Conservation (phyloP, 1,140 invertebrate species). For the Drosophila dunni region DNA sequence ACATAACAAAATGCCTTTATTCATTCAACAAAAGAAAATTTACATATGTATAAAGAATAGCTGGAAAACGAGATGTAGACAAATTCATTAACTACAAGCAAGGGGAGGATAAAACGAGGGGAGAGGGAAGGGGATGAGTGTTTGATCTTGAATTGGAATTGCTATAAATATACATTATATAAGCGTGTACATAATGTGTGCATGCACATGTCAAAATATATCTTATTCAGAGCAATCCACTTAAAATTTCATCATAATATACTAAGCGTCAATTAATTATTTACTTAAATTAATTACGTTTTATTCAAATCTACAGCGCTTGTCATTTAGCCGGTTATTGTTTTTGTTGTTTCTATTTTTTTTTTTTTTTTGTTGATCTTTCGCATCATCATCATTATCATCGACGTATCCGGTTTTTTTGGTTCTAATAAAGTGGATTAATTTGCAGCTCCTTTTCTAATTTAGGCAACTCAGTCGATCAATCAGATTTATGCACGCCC, state of each 20-base stretch:
- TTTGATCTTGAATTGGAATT: conserved; percentile 8
- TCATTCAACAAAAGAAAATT: conserved; percentile 46
- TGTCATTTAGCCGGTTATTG: conserved; percentile 73
- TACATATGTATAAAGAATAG: conserved; percentile 48
- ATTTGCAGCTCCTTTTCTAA: conserved; percentile 21
- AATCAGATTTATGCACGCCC: conserved; percentile 20
- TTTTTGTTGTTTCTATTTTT: conserved; percentile 8
- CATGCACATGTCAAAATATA: conserved; percentile 9
- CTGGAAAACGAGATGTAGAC: conserved; percentile 15
- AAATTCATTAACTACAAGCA: conserved; percentile 12
- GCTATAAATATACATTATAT: conserved; percentile 1
- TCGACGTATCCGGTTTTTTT: conserved; percentile 37
- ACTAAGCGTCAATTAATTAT: conserved; percentile 37
- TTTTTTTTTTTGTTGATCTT: conserved; percentile 13
- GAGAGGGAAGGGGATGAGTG: neutral
- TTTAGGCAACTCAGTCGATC: conserved; percentile 4
- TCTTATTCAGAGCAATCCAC: conserved; percentile 15
- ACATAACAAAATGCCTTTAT: conserved; percentile 39
- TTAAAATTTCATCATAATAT: conserved; percentile 29
- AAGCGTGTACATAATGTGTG: neutral
- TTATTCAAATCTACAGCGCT: conserved; percentile 55
- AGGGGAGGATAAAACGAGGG: neutral
- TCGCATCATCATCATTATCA: conserved; percentile 1
- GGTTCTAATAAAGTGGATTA: conserved; percentile 1
- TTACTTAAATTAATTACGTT: conserved; percentile 43